Conservation (phyloP, 2,113 vertebrate species). For the Platichthys flesus region DNA sequence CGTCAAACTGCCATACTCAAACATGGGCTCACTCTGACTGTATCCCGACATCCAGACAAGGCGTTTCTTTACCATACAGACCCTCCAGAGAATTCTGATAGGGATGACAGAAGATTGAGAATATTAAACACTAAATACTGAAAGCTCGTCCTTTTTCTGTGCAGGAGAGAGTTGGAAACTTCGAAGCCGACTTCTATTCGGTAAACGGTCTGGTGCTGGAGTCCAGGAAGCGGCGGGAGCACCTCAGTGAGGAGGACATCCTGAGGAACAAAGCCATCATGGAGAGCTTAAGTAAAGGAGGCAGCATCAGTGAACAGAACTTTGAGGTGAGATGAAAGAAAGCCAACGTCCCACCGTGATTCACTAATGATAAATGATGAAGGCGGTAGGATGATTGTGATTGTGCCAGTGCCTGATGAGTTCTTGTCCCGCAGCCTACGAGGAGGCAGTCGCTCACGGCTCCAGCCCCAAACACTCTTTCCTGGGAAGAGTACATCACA, state of each 20-base stretch:
- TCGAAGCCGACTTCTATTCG: constrained; percentile 95
- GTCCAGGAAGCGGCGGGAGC: constrained; percentile 96
- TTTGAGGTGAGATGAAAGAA: constrained; percentile 87
- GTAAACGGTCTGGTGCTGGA: constrained; percentile 96
- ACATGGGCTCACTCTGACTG: too few relatives aligned
- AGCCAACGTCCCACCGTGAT: neutral
- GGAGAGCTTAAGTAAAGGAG: constrained; percentile 99
- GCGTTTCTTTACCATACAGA: too few relatives aligned
- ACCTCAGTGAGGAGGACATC: constrained; percentile 97
- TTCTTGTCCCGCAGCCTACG: constrained; percentile 81
- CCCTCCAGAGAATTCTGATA: neutral
- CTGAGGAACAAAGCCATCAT: constrained; percentile 98
- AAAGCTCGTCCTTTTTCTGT: neutral
- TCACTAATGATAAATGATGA: neutral
- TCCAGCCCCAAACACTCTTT: constrained; percentile 91
- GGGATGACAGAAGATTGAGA: neutral
- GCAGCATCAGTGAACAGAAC: constrained; percentile 94
- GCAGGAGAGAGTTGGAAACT: constrained; percentile 97
- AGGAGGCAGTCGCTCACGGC: constrained; percentile 91
- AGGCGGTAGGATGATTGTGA: neutral
- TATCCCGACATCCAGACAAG: too few relatives aligned
- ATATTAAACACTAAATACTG: neutral
- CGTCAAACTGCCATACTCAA: too few relatives aligned
- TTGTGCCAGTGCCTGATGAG: neutral
- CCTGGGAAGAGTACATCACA: constrained; percentile 96